phyloP scores from a whole-genome alignment of 37 sponge, comb jelly and placozoan species.

The Eunapius fragilis region DNA sequence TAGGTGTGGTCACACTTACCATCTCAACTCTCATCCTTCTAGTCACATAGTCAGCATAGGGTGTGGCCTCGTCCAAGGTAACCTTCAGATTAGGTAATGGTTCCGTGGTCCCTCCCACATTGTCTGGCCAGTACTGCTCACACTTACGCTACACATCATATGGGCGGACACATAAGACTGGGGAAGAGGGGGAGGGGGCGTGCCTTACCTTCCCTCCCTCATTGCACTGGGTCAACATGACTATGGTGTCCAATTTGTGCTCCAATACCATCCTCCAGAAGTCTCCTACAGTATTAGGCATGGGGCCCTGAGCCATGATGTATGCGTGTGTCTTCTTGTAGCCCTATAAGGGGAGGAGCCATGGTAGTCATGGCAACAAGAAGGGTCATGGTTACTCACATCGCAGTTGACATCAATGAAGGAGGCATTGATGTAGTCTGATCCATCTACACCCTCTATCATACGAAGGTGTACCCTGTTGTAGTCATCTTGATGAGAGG shows the following conservation, averaged over 20 bases:
- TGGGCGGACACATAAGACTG: background rate
- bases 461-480: slow-evolving; percentile 36
- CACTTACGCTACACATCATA: slow-evolving; percentile 81
- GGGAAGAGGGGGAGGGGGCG: background rate
- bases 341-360: slow-evolving; percentile 22
- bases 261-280: slow-evolving; percentile 87
- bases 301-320: slow-evolving; percentile 75
- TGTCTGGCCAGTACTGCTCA: slow-evolving; percentile 91
- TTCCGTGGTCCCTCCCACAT: slow-evolving; percentile 31
- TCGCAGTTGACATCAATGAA: slow-evolving; percentile 37
- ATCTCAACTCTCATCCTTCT: slow-evolving; percentile 27
- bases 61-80: slow-evolving; percentile 16
- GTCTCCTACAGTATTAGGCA: slow-evolving; percentile 56
- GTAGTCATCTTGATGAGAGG: background rate
- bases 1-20: slow-evolving; percentile 27
- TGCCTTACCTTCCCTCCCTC: slow-evolving; percentile 69
- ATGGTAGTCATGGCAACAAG: background rate
- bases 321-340: slow-evolving; percentile 35
- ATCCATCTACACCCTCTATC: slow-evolving; percentile 33
- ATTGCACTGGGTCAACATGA: slow-evolving; percentile 69
- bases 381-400: slow-evolving; percentile 15
- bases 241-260: slow-evolving; percentile 40
- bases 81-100: slow-evolving; percentile 30
- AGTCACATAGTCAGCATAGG: slow-evolving; percentile 82
- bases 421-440: slow-evolving; percentile 74